Base-by-base conservation (phyloP, 2,113 vertebrate genomes). In the Plotosus lineatus region DNA sequence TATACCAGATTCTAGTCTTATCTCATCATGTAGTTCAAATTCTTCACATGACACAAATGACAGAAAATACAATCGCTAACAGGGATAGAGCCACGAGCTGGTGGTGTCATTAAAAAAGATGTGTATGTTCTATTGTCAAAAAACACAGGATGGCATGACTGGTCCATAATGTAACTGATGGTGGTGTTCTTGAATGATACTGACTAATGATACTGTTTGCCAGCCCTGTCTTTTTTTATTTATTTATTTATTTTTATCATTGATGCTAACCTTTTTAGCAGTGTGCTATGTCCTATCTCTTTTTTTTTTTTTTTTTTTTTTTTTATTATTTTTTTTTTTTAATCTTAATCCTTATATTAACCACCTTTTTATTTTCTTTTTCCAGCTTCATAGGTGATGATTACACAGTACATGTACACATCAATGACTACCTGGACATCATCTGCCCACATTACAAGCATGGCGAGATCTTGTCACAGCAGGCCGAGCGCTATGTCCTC, bases 351-450 rank as follows among this genome's bases (percentile, higher is more conserved):
- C 21, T 9, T 15, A 42, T 6, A 0, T 68, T 4, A 42, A n/a
- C 7, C 81, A 42, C 33, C 85, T 51, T 4, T 42, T 75, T 7
- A 33, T 8, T 2, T 28, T 33, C 38, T 28, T 19, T 12, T 0
- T 11, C 1, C 87, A 99, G 97, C 84, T 96, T 99, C 80, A 86
- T 90, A 55, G 88, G 79, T 86, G 91, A 94, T 0, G 94, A 96
- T 44, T 97, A 96, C 87, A 91, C 91, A 0, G 94, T 98, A 14
- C 89, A 95, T 1, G 96, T 98, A 36, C 91, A 19, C 1, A 92
- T 97, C 61, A 97, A 97, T 0, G 97, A 99, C 88, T 97, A 98
- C 86, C 88, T 99, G 91, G 97, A 98, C 88, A 97, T 99, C 84
- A 89, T 98, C 90, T 99, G 97, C 83, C 97, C 97, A 0, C 96